These are phyloP conservation scores for Pogonophryne albipinna DNA, from an alignment of 2,797 vertebrate genomes.

Conservation along the genomic window DNA sequence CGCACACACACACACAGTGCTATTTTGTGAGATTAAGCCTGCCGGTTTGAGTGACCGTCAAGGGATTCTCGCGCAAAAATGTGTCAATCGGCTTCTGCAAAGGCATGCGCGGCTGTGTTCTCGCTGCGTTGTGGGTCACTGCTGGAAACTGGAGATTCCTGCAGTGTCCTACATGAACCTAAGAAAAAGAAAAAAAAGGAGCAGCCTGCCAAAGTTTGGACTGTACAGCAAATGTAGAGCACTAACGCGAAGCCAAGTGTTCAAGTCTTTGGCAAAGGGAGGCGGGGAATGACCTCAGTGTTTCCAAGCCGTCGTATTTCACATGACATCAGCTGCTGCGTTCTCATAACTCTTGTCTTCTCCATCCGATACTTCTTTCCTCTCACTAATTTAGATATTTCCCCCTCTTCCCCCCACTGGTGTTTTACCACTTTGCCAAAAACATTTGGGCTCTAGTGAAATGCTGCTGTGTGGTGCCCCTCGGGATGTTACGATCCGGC, in stretches of 20 bases:
- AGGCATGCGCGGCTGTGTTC: constrained; percentile 19
- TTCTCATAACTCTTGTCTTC: constrained; percentile 31
- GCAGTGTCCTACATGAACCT: constrained; percentile 59
- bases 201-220: constrained; percentile 38
- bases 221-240: constrained; percentile 40
- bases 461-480: constrained; percentile 1
- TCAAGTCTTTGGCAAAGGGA: constrained; percentile 48
- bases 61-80: constrained; percentile 63
- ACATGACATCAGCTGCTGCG: constrained; percentile 59
- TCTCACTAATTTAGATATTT: neutral
- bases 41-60: constrained; percentile 67
- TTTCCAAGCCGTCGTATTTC: constrained; percentile 59
- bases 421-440: constrained; percentile 13
- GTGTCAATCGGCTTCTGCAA: constrained; percentile 56
- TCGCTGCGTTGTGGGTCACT: constrained; percentile 54
- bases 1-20: neutral
- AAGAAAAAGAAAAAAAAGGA: neutral
- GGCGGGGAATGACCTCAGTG: constrained; percentile 59
- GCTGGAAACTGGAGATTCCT: constrained; percentile 38
- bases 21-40: constrained; percentile 69
- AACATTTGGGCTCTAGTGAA: constrained; percentile 10
- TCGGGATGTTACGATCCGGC: constrained; percentile 9
- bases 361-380: constrained; percentile 11
- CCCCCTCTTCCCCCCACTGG: constrained; percentile 35
- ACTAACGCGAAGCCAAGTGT: constrained; percentile 15